Evolutionary conservation across 2,797 vertebrate genomes (phyloP).

Genomic region (Anguilla pacifica): DNA sequence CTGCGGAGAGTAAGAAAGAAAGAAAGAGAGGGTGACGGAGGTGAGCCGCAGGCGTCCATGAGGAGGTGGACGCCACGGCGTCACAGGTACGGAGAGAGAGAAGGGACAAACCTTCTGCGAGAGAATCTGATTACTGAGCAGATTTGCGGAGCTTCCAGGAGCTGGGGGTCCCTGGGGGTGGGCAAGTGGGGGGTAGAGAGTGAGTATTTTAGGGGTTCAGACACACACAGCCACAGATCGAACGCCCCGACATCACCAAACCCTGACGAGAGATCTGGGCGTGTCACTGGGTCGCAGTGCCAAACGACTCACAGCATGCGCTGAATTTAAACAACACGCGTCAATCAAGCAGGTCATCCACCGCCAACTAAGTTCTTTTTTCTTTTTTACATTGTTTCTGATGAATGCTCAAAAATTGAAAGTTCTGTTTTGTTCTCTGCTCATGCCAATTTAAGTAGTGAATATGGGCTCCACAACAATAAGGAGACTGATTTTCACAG

Average conservation of each 20-base stretch:
- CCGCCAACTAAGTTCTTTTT: no score
- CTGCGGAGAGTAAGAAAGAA: not conserved
- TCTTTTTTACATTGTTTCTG: no score
- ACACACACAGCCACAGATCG: not conserved
- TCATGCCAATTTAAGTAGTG: no score
- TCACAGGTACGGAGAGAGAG: constrained; percentile 10
- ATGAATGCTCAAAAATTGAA: no score
- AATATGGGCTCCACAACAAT: no score
- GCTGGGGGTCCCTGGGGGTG: constrained; percentile 69
- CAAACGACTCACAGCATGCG: not conserved
- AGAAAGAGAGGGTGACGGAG: constrained; percentile 8
- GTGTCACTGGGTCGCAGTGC: not conserved
- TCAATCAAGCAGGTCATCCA: no score
- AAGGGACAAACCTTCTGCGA: constrained; percentile 76
- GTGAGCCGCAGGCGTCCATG: not conserved
- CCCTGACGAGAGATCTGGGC: not conserved
- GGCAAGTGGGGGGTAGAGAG: constrained; percentile 35
- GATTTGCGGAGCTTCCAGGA: constrained; percentile 66
- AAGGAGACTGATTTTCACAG: no score
- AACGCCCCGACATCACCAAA: not conserved
- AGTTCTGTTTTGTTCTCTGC: no score
- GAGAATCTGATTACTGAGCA: constrained; percentile 82
- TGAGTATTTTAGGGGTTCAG: not conserved
- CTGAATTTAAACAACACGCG: no score
- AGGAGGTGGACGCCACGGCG: constrained; percentile 42